Evolutionary conservation across 2,888 invertebrate genomes (phyloP).

Genomic region (Choristoneura rosaceana): DNA sequence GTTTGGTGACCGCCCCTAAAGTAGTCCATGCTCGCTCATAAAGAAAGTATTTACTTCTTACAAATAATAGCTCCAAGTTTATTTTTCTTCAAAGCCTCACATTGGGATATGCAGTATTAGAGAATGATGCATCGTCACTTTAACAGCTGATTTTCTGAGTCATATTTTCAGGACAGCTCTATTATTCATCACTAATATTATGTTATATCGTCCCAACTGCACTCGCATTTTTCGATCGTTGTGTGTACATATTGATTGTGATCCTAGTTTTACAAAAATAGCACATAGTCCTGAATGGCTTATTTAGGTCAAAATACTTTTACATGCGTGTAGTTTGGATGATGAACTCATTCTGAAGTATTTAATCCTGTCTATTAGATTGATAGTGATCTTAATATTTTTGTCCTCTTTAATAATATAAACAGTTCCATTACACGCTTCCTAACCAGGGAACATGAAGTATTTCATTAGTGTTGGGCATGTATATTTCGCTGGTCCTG

Average conservation of each 20-base stretch:
- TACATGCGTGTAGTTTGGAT: conserved; percentile 75
- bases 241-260: conserved; percentile 42
- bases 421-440: conserved; percentile 79
- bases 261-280: conserved; percentile 39
- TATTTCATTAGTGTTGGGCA: conserved; percentile 82
- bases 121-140: conserved; percentile 85
- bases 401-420: conserved; percentile 74
- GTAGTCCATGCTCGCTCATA: conserved; percentile 86
- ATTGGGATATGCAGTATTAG: conserved; percentile 84
- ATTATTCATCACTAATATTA: conserved; percentile 84
- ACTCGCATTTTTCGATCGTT: conserved; percentile 53
- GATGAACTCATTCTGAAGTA: conserved; percentile 73
- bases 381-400: conserved; percentile 68
- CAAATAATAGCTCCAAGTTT: conserved; percentile 79
- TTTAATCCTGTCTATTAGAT: conserved; percentile 71
- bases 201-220: conserved; percentile 78
- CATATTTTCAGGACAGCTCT: conserved; percentile 84
- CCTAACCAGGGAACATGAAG: conserved; percentile 82
- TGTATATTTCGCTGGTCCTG: conserved; percentile 81
- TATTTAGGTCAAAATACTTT: conserved; percentile 42
- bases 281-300: conserved; percentile 43
- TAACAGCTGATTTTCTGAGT: conserved; percentile 84
- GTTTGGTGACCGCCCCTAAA: conserved; percentile 85
- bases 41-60: conserved; percentile 80
- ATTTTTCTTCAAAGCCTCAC: conserved; percentile 83